phyloP scores from a whole-genome alignment of 2,797 vertebrate species.

The Streptopelia turtur region DNA sequence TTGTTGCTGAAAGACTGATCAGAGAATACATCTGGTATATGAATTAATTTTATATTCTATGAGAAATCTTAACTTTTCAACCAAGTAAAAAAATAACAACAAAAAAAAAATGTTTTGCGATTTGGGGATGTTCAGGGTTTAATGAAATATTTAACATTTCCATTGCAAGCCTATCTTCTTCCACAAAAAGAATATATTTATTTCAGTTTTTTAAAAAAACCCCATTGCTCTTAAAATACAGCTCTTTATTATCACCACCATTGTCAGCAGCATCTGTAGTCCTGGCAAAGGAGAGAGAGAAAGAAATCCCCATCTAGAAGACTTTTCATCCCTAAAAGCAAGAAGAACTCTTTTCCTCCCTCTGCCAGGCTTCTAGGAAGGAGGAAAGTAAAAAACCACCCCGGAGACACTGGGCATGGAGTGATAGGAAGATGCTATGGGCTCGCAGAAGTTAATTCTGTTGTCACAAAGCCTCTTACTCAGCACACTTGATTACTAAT shows the following conservation, averaged over 20 bases:
- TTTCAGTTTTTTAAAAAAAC: background rate
- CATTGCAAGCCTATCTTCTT: background rate
- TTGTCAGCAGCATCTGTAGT: background rate
- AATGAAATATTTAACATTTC: background rate
- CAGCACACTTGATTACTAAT: background rate
- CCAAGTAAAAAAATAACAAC: background rate
- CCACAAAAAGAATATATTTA: background rate
- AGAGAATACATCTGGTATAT: background rate
- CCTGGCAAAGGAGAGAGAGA: background rate
- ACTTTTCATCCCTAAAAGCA: background rate
- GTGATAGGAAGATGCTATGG: background rate
- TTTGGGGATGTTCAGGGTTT: background rate
- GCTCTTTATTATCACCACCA: background rate
- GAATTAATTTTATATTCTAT: background rate
- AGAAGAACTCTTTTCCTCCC: background rate
- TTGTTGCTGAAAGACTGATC: background rate
- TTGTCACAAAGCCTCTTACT: background rate
- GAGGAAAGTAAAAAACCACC: background rate
- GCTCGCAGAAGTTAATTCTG: background rate
- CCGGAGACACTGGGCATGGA: background rate
- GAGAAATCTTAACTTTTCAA: background rate
- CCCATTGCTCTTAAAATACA: background rate
- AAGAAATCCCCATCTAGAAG: background rate
- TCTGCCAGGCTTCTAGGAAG: background rate
- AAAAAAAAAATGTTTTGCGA: background rate